Evolutionary conservation across 1,140 invertebrate genomes (phyloP).

Genomic region (Pseudomyrmex flavicornis): DNA sequence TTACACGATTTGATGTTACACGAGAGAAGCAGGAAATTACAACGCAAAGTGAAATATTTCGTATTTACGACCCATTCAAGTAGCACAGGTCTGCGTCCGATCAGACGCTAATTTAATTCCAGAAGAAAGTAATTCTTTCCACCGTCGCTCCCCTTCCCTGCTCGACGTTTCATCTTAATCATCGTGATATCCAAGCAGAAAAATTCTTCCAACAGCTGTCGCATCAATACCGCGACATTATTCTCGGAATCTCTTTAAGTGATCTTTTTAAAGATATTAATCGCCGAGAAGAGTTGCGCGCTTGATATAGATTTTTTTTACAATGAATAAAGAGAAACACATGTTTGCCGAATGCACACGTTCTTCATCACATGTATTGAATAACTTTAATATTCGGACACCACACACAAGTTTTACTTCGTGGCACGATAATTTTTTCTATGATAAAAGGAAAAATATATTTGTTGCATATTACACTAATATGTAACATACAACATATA

Average conservation of each 20-base stretch:
- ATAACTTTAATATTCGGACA: too few species aligned
- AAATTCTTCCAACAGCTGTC: constrained; percentile 57
- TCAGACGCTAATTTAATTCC: constrained; percentile 34
- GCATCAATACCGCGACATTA: constrained; percentile 56
- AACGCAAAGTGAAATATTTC: constrained; percentile 21
- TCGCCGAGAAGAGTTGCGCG: constrained; percentile 24
- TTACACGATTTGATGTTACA: background rate
- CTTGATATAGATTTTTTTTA: constrained; percentile 31
- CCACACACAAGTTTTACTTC: too few species aligned
- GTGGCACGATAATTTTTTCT: too few species aligned
- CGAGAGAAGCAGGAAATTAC: constrained; percentile 9
- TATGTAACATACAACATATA: too few species aligned
- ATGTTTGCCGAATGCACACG: background rate
- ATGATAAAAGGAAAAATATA: too few species aligned
- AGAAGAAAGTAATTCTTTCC: constrained; percentile 44
- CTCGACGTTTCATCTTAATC: constrained; percentile 32
- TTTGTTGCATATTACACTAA: too few species aligned
- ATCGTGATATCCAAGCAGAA: constrained; percentile 41
- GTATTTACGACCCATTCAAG: constrained; percentile 31
- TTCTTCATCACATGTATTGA: background rate
- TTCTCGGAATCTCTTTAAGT: constrained; percentile 39
- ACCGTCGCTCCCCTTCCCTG: constrained; percentile 4
- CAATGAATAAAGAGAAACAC: constrained; percentile 17
- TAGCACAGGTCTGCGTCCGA: constrained; percentile 1
- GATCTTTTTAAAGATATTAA: constrained; percentile 40